Conservation (phyloP, 1,140 invertebrate species). For the Magallana ariakensis region DNA sequence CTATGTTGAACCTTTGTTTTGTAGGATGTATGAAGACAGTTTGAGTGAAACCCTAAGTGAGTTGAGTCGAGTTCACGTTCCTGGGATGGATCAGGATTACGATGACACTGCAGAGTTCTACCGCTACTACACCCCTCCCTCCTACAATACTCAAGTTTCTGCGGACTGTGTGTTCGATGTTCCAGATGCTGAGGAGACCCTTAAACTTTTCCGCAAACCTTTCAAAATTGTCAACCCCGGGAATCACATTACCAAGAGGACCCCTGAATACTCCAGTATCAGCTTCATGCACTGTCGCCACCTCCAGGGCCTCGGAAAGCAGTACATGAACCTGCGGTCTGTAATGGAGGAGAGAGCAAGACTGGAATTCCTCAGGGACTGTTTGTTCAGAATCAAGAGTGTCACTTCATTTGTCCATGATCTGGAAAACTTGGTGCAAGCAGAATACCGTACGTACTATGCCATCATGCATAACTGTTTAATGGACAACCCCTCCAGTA, state of each 20-base stretch:
- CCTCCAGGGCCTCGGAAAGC: conserved; percentile 65
- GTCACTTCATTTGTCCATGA: conserved; percentile 72
- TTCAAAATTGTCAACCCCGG: conserved; percentile 74
- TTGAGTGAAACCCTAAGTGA: conserved; percentile 16
- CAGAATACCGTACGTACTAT: conserved; percentile 74
- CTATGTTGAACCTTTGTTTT: neutral
- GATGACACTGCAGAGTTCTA: conserved; percentile 45
- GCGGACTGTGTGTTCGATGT: conserved; percentile 67
- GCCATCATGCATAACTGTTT: conserved; percentile 72
- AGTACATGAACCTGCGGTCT: conserved; percentile 70
- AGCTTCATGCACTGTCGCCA: conserved; percentile 75
- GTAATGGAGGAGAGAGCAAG: conserved; percentile 72
- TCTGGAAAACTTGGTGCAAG: conserved; percentile 70
- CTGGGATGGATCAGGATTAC: conserved; percentile 32
- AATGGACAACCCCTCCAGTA: conserved; percentile 69
- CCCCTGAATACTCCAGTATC: conserved; percentile 69
- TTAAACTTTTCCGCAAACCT: conserved; percentile 66
- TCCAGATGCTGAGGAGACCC: conserved; percentile 69
- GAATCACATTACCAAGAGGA: conserved; percentile 69
- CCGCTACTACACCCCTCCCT: conserved; percentile 27
- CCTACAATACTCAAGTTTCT: conserved; percentile 39
- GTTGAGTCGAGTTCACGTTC: conserved; percentile 45
- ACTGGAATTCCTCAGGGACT: conserved; percentile 75
- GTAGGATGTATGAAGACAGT: conserved; percentile 5
- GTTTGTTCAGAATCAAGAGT: conserved; percentile 68